phyloP scores from a whole-genome alignment of 2,797 vertebrate species.

The Rachycentron canadum region DNA sequence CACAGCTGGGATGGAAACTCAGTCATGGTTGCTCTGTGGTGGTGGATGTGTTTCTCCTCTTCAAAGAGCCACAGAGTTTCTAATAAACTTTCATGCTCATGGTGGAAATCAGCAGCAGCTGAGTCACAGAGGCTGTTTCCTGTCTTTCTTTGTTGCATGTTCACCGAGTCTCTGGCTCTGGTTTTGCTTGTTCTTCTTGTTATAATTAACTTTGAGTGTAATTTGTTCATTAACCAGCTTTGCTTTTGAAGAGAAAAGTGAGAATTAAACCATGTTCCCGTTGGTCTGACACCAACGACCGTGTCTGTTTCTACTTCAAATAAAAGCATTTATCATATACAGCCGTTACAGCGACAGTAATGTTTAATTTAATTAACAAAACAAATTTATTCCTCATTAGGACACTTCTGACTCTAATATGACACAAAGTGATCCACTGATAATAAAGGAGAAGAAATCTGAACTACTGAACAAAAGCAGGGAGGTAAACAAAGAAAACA shows the following conservation, averaged over 20 bases:
- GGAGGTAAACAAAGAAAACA: not conserved
- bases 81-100: conserved; percentile 50
- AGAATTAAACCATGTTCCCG: not conserved
- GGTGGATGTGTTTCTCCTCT: not conserved
- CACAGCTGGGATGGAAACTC: conserved; percentile 65
- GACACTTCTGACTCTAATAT: not conserved
- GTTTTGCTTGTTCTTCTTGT: conserved; percentile 36
- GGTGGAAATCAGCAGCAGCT: conserved; percentile 39
- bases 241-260: conserved; percentile 27
- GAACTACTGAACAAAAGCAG: not conserved
- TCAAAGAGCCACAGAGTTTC: conserved; percentile 44
- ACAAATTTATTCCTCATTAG: not conserved
- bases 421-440: not conserved
- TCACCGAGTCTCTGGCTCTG: conserved; percentile 21
- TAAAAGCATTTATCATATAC: not conserved
- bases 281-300: conserved; percentile 11
- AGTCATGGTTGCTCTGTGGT: not conserved
- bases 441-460: not conserved
- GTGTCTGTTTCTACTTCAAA: conserved; percentile 9
- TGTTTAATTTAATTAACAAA: conserved; percentile 6
- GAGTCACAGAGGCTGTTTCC: conserved; percentile 46
- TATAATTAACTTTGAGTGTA: conserved; percentile 36
- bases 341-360: not conserved
- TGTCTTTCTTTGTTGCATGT: not conserved
- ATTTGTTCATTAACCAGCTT: conserved; percentile 56